Conservation (phyloP, 2,113 vertebrate species). For the Glaucidium brasilianum region DNA sequence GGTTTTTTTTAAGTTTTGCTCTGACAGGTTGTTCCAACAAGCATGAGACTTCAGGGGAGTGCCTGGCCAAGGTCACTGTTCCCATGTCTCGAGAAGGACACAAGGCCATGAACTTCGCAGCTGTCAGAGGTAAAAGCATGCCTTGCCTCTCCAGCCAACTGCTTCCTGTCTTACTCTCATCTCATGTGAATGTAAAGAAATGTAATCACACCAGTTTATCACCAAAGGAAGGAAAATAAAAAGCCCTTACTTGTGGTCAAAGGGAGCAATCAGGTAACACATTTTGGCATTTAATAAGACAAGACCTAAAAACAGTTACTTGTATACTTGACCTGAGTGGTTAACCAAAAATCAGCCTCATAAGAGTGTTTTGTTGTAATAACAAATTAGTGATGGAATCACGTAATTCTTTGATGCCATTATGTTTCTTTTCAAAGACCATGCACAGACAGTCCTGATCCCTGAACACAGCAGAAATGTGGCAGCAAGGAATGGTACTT, state of each 20-base stretch:
- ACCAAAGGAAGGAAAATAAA: neutral
- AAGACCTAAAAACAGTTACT: neutral
- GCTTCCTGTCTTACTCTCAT: neutral
- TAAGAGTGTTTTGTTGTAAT: neutral
- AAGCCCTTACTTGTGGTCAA: neutral
- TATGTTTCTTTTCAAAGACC: neutral
- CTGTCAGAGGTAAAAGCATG: neutral
- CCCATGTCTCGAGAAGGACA: neutral
- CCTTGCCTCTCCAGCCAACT: neutral
- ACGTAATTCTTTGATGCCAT: neutral
- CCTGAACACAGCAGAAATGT: neutral
- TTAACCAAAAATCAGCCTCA: neutral
- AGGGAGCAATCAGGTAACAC: neutral
- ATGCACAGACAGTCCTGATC: neutral
- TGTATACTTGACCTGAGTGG: neutral
- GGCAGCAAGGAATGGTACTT: neutral
- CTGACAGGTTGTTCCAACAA: neutral
- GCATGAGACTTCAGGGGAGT: neutral
- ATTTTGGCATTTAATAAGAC: neutral
- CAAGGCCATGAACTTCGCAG: rapidly evolving
- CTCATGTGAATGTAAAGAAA: neutral
- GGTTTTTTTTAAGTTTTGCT: neutral
- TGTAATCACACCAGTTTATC: neutral
- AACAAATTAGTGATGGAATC: neutral
- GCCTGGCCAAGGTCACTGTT: neutral